Evolutionary conservation across 2,888 invertebrate genomes (phyloP).

Genomic region (Agrotis clavis): DNA sequence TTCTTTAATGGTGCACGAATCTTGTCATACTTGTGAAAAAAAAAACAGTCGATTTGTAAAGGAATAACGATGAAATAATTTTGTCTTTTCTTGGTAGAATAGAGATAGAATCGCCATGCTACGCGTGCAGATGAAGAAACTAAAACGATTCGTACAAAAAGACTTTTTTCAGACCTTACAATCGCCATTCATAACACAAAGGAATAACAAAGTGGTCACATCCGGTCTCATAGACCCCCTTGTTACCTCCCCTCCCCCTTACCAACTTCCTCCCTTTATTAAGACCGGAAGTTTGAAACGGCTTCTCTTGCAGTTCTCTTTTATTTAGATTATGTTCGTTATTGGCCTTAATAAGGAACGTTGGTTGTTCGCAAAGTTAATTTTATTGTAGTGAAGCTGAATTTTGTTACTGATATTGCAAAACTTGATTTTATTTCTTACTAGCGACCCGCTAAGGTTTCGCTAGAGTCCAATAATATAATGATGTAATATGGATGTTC

Average conservation of each 20-base stretch:
- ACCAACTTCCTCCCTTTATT: conserved; percentile 24
- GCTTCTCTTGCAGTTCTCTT: conserved; percentile 36
- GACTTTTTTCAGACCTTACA: too few relatives aligned
- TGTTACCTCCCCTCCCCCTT: background rate
- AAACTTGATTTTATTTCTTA: background rate
- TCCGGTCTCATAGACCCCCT: conserved; percentile 27
- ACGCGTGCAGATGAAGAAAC: too few relatives aligned
- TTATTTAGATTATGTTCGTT: conserved; percentile 55
- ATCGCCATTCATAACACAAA: background rate
- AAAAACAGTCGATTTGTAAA: too few relatives aligned
- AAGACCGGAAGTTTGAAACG: conserved; percentile 45
- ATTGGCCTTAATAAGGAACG: conserved; percentile 37
- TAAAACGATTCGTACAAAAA: too few relatives aligned
- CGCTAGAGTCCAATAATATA: too few relatives aligned
- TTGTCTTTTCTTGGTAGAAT: too few relatives aligned
- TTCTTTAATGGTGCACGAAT: too few relatives aligned
- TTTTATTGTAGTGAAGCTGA: background rate
- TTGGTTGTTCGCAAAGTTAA: conserved; percentile 7
- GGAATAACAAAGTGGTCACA: conserved; percentile 19
- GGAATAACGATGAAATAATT: too few relatives aligned
- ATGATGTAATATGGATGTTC: too few relatives aligned
- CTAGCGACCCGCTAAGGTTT: too few relatives aligned
- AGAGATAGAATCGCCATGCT: too few relatives aligned
- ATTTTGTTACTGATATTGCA: background rate
- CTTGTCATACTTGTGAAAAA: too few relatives aligned